Evolutionary conservation across 1,140 invertebrate genomes (phyloP).

Genomic region (Ganaspis sp.): DNA sequence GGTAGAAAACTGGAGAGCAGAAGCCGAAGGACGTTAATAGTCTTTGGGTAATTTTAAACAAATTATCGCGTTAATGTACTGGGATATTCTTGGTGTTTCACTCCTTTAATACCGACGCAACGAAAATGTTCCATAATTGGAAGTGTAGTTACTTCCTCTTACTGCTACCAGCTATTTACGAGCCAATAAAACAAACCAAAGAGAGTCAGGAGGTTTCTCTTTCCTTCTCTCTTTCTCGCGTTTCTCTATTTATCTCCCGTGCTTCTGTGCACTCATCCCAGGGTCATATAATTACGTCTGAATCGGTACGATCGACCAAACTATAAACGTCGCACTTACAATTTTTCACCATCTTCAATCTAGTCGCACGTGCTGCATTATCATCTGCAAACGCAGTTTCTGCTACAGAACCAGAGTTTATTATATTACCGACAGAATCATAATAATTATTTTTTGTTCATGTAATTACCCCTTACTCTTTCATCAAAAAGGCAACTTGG

Average conservation of each 20-base stretch:
- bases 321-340: slow-evolving; percentile 23
- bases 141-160: slow-evolving; percentile 48
- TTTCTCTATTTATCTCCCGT: neutral
- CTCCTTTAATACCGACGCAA: slow-evolving; percentile 53
- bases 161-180: slow-evolving; percentile 56
- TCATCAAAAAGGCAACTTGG: neutral
- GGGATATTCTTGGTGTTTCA: slow-evolving; percentile 53
- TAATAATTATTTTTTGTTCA: too few relatives aligned
- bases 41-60: slow-evolving; percentile 46
- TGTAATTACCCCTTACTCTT: neutral
- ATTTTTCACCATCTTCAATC: slow-evolving; percentile 25
- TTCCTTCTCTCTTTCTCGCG: neutral
- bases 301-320: slow-evolving; percentile 16
- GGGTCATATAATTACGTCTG: slow-evolving; percentile 16
- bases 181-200: slow-evolving; percentile 54
- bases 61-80: slow-evolving; percentile 53
- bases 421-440: too few relatives aligned
- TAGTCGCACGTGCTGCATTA: slow-evolving; percentile 19
- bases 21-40: slow-evolving; percentile 25
- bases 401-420: too few relatives aligned
- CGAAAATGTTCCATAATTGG: slow-evolving; percentile 55
- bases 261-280: slow-evolving; percentile 19
- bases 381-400: neutral
- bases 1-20: neutral
- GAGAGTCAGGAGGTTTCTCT: slow-evolving; percentile 12